These are phyloP conservation scores for Rhabdomys pumilio DNA, from an alignment of 2,797 vertebrate species.

Conservation along the genomic window DNA sequence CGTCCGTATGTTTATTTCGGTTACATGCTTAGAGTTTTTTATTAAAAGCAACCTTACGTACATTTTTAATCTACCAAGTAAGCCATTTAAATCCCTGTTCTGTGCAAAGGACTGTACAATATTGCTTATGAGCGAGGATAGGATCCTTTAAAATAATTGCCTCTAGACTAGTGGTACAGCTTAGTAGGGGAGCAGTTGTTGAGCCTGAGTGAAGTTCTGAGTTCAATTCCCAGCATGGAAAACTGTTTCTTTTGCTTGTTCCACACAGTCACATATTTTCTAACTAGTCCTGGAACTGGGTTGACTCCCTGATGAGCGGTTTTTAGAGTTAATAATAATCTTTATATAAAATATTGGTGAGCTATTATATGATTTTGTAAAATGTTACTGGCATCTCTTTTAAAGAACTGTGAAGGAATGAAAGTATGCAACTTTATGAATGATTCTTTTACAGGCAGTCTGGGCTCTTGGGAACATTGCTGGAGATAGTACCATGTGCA, in stretches of 20 bases:
- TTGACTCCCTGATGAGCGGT: conserved; percentile 34
- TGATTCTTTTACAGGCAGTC: conserved; percentile 89
- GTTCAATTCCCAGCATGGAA: not conserved
- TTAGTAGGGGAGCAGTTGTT: not conserved
- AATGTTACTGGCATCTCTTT: conserved; percentile 33
- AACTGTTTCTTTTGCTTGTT: conserved; percentile 16
- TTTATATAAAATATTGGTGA: conserved; percentile 31
- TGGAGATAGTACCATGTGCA: conserved; percentile 93
- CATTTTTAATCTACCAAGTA: conserved; percentile 23
- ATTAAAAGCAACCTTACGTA: conserved; percentile 52
- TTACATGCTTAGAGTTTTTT: conserved; percentile 51
- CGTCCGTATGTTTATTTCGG: conserved; percentile 40
- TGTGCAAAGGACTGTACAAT: not conserved
- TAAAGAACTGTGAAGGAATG: conserved; percentile 29
- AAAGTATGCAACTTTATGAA: conserved; percentile 48
- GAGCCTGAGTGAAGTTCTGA: not conserved
- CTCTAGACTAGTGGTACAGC: not conserved
- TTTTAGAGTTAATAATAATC: conserved; percentile 26
- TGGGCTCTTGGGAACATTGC: conserved; percentile 93
- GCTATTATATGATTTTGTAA: conserved; percentile 41
- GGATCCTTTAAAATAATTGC: not conserved
- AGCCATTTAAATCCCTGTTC: conserved; percentile 36
- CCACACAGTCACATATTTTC: not conserved
- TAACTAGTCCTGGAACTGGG: not conserved
- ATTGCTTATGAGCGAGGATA: not conserved